Evolutionary conservation across 2,113 vertebrate genomes (phyloP).

Genomic region (Solea senegalensis): DNA sequence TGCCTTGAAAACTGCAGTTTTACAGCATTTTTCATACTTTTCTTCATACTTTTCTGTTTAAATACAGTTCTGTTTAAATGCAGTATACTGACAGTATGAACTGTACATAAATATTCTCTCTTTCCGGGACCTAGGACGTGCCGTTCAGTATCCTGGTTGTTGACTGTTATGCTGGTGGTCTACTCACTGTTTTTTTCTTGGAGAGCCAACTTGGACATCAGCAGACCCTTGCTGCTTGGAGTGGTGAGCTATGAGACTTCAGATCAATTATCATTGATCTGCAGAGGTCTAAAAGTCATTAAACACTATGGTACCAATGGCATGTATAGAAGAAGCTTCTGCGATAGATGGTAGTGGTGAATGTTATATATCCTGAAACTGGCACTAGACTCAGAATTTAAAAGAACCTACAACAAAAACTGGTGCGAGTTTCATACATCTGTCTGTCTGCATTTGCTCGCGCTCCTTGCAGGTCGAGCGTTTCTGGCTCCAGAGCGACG

Average conservation of each 20-base stretch:
- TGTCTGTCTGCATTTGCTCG: constrained; percentile 1
- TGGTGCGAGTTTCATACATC: constrained; percentile 1
- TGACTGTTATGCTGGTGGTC: constrained; percentile 86
- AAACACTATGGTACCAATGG: not conserved
- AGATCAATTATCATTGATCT: not conserved
- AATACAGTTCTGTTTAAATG: too few species aligned
- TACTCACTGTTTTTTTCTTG: constrained; percentile 97
- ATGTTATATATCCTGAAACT: not conserved
- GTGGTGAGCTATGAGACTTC: constrained; percentile 85
- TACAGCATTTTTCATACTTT: too few species aligned
- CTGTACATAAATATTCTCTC: not conserved
- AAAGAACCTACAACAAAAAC: constrained; percentile 4
- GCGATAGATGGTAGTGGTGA: not conserved
- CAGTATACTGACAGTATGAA: too few species aligned
- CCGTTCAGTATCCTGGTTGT: constrained; percentile 82
- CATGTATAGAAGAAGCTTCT: not conserved
- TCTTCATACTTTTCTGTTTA: too few species aligned
- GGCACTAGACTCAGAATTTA: not conserved
- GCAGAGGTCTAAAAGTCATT: not conserved
- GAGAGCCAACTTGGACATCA: constrained; percentile 96
- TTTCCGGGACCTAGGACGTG: constrained; percentile 63
- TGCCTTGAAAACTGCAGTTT: too few species aligned
- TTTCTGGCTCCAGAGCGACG: constrained; percentile 97
- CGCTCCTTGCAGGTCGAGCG: constrained; percentile 88
- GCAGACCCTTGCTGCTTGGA: constrained; percentile 90